phyloP scores from a whole-genome alignment of 2,113 vertebrate genomes.

The Alethe diademata region DNA sequence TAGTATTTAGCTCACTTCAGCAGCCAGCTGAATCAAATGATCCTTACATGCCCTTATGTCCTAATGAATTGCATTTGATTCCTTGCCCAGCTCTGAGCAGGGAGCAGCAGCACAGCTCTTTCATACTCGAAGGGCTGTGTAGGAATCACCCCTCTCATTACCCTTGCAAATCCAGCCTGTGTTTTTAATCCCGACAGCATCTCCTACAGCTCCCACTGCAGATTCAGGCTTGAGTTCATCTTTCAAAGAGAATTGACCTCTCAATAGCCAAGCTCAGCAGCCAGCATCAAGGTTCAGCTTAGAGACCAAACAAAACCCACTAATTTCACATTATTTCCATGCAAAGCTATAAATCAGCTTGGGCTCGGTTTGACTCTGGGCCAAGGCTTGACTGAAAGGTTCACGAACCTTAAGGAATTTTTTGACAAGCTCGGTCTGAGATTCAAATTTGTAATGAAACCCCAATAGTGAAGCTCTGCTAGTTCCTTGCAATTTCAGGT shows the following conservation, averaged over 20 bases:
- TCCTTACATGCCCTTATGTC: conserved; percentile 28
- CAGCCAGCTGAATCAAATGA: conserved; percentile 4
- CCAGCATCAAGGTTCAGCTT: conserved; percentile 8
- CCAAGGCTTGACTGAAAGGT: conserved; percentile 68
- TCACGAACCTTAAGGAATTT: conserved; percentile 68
- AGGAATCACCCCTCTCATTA: not conserved
- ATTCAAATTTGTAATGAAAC: conserved; percentile 56
- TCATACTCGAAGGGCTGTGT: not conserved
- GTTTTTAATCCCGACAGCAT: conserved; percentile 7
- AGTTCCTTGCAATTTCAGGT: conserved; percentile 36
- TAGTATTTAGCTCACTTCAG: not conserved
- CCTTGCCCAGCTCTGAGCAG: not conserved
- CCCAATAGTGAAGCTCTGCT: conserved; percentile 30
- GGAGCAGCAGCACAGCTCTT: not conserved
- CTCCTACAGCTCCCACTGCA: conserved; percentile 16
- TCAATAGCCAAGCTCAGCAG: conserved; percentile 28
- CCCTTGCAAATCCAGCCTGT: not conserved
- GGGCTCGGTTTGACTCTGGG: conserved; percentile 43
- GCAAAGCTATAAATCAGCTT: conserved; percentile 64
- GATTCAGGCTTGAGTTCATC: not conserved
- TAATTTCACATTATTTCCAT: conserved; percentile 57
- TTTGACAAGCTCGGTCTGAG: conserved; percentile 54
- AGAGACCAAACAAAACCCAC: conserved; percentile 52
- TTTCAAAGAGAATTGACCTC: conserved; percentile 46
- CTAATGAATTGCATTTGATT: not conserved